Evolutionary conservation across 2,888 invertebrate species (phyloP).

Genomic region (Cheilosia urbana): DNA sequence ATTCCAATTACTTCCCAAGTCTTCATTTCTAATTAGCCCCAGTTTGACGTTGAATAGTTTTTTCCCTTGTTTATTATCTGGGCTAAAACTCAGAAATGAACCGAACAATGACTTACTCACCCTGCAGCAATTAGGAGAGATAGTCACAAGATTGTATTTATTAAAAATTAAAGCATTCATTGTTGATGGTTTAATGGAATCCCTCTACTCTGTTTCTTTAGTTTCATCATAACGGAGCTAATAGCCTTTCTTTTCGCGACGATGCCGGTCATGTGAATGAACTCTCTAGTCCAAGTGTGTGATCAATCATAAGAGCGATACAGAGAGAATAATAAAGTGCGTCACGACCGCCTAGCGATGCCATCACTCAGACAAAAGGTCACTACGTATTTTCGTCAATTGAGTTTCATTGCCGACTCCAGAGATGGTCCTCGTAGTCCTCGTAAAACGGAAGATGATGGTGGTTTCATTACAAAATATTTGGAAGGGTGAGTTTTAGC

Average conservation of each 20-base stretch:
- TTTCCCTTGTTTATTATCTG: slow-evolving; percentile 46
- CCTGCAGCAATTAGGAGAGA: slow-evolving; percentile 40
- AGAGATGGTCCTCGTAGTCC: slow-evolving; percentile 83
- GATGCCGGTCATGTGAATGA: slow-evolving; percentile 71
- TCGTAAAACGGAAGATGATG: slow-evolving; percentile 84
- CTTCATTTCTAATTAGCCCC: slow-evolving; percentile 58
- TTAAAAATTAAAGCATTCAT: slow-evolving; percentile 23
- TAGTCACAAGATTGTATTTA: slow-evolving; percentile 21
- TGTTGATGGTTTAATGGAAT: slow-evolving; percentile 50
- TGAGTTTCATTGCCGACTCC: slow-evolving; percentile 88
- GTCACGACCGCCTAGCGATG: slow-evolving; percentile 83
- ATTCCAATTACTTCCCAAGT: slow-evolving; percentile 49
- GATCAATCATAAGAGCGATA: slow-evolving; percentile 58
- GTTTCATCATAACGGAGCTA: slow-evolving; percentile 20
- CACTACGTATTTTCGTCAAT: slow-evolving; percentile 89
- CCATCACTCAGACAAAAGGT: slow-evolving; percentile 89
- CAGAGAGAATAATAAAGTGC: slow-evolving; percentile 35
- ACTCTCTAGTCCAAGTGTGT: slow-evolving; percentile 48
- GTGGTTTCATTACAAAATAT: slow-evolving; percentile 89
- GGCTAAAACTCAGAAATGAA: slow-evolving; percentile 5
- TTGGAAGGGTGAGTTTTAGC: slow-evolving; percentile 86
- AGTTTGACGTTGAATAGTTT: slow-evolving; percentile 37
- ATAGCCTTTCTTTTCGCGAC: slow-evolving; percentile 16
- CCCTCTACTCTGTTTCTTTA: slow-evolving; percentile 31
- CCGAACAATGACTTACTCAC: slow-evolving; percentile 30